A percentile compares a stretch with the other conserved stretches of the same genome.
Evolutionary conservation across 2,888 invertebrate genomes (phyloP).

Genomic region (Troides oblongomaculatus): DNA sequence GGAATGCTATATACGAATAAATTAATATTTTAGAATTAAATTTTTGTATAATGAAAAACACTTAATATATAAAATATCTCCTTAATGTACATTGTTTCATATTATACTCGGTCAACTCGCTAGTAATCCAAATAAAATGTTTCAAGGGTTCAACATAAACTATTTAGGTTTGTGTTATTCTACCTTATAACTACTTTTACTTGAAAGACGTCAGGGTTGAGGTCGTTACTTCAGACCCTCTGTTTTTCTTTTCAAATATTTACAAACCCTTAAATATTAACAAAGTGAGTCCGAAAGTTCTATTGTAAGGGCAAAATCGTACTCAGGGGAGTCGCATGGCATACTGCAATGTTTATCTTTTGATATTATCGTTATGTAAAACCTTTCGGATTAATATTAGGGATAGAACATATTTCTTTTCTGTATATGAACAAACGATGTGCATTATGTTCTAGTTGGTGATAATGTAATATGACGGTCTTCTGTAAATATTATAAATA

Average conservation of each 20-base stretch:
- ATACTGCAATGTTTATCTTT: constrained; percentile 14
- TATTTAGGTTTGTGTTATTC: background rate
- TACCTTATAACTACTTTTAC: background rate
- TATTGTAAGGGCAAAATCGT: constrained; percentile 27
- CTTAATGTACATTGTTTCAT: too few relatives aligned
- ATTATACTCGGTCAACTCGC: too few relatives aligned
- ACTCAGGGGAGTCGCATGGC: constrained; percentile 18
- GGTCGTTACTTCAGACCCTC: background rate
- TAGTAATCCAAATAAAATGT: background rate
- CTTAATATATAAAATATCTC: too few relatives aligned
- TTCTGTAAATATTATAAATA: too few relatives aligned
- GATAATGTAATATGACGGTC: too few relatives aligned
- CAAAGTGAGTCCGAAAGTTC: constrained; percentile 23
- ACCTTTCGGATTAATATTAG: constrained; percentile 8
- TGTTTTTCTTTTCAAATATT: constrained; percentile 33
- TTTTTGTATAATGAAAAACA: too few relatives aligned
- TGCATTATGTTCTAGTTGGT: too few relatives aligned
- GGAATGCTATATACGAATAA: too few relatives aligned
- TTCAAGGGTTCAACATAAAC: background rate
- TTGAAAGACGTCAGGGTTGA: background rate
- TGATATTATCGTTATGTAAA: constrained; percentile 3
- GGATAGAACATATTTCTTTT: background rate
- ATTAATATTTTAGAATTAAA: too few relatives aligned
- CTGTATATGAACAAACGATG: too few relatives aligned
- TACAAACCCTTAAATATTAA: constrained; percentile 35